Conservation (phyloP, 2,113 vertebrate genomes). For the Morone saxatilis region DNA sequence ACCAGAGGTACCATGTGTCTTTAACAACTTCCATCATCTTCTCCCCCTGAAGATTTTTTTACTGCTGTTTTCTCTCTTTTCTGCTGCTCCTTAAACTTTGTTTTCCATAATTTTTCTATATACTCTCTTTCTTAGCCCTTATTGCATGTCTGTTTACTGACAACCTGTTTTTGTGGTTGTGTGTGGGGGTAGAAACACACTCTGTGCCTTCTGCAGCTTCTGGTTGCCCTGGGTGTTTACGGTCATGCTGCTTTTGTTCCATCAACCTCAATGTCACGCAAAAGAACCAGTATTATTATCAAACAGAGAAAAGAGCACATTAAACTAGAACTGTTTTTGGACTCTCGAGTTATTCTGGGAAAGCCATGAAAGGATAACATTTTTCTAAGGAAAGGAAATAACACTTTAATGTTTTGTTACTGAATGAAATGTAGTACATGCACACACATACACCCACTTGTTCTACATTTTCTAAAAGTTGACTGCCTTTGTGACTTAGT, state of each 20-base stretch:
- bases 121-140: conserved; percentile 28
- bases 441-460: neutral
- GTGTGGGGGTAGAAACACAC: conserved; percentile 54
- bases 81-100: neutral
- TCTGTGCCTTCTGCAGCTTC: conserved; percentile 17
- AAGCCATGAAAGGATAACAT: neutral
- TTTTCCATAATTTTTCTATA: neutral
- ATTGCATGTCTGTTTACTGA: conserved; percentile 67
- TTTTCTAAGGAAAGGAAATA: neutral
- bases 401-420: neutral
- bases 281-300: conserved; percentile 34
- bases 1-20: neutral
- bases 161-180: conserved; percentile 46
- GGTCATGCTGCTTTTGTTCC: conserved; percentile 49
- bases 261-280: conserved; percentile 53
- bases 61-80: neutral
- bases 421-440: neutral
- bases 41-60: neutral
- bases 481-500: neutral
- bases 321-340: conserved; percentile 21
- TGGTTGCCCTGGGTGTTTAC: conserved; percentile 41
- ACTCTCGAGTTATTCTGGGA: conserved; percentile 31
- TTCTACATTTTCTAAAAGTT: neutral
- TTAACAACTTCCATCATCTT: neutral
- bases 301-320: conserved; percentile 34